Conservation (phyloP, 1,140 invertebrate species). For the Rhyzopertha dominica region DNA sequence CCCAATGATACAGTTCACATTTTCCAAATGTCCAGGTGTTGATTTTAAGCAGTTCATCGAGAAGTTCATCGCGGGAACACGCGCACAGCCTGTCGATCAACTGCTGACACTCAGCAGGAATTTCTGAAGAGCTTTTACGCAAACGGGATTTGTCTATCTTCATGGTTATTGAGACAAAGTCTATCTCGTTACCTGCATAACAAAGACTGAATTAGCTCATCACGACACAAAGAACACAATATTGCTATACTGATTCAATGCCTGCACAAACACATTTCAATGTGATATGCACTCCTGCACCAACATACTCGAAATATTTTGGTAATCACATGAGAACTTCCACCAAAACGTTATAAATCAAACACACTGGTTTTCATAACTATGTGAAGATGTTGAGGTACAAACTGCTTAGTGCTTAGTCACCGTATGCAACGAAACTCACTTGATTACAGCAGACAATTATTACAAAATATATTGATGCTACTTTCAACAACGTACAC, state of each 20-base stretch:
- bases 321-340: neutral
- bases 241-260: neutral
- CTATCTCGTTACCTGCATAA: slow-evolving; percentile 13
- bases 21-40: slow-evolving; percentile 87
- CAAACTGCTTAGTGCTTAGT: slow-evolving; percentile 17
- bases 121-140: slow-evolving; percentile 84
- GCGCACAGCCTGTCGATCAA: slow-evolving; percentile 73
- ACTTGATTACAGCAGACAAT: neutral
- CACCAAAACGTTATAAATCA: slow-evolving; percentile 1
- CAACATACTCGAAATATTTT: slow-evolving; percentile 2
- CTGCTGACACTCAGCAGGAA: slow-evolving; percentile 77
- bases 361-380: neutral
- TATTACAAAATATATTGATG: neutral
- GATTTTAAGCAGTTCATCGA: slow-evolving; percentile 68
- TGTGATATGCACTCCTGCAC: too few relatives aligned
- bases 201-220: slow-evolving; percentile 1
- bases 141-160: slow-evolving; percentile 82
- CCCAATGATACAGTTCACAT: slow-evolving; percentile 89
- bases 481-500: slow-evolving; percentile 1
- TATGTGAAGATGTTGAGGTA: neutral
- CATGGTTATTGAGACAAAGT: slow-evolving; percentile 58
- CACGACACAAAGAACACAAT: neutral
- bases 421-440: slow-evolving; percentile 2
- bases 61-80: slow-evolving; percentile 65
- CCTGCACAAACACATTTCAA: too few relatives aligned